Conservation (phyloP, 1,140 invertebrate species). For the Sweltsa coloradensis region DNA sequence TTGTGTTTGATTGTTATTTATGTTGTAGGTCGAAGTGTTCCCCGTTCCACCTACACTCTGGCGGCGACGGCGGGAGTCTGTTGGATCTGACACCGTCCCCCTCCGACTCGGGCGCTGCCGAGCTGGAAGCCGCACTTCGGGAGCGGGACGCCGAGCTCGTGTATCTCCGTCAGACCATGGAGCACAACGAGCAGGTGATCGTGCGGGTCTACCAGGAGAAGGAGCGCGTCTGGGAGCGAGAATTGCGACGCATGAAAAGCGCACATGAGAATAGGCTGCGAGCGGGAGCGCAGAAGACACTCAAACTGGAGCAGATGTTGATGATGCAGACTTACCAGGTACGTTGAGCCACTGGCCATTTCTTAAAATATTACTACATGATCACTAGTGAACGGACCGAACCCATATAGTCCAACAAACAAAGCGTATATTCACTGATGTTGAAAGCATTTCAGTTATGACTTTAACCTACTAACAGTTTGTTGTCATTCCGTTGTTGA, state of each 20-base stretch:
- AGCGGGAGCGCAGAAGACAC: constrained; percentile 47
- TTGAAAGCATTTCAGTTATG: background rate
- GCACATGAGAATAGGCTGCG: constrained; percentile 59
- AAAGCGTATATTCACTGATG: background rate
- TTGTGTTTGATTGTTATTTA: too few relatives aligned
- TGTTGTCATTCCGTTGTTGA: too few relatives aligned
- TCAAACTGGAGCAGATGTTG: constrained; percentile 54
- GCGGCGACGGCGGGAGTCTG: constrained; percentile 23
- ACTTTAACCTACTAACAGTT: too few relatives aligned
- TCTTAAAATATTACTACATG: too few relatives aligned
- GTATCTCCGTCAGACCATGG: constrained; percentile 60
- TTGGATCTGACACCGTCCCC: constrained; percentile 58
- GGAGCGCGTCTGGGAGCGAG: constrained; percentile 43
- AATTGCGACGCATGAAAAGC: constrained; percentile 38
- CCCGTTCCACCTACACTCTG: too few relatives aligned
- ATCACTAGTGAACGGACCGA: constrained; percentile 3
- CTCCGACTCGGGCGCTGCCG: constrained; percentile 64
- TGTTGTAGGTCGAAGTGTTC: too few relatives aligned
- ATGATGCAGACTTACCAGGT: constrained; percentile 57
- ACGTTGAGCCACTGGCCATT: too few relatives aligned
- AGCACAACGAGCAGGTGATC: constrained; percentile 66
- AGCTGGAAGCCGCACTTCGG: constrained; percentile 57
- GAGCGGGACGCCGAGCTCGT: constrained; percentile 61
- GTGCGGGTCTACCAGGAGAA: constrained; percentile 55
- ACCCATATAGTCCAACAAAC: constrained; percentile 7